phyloP scores from a whole-genome alignment of 2,113 vertebrate species.

The Elephas maximus region DNA sequence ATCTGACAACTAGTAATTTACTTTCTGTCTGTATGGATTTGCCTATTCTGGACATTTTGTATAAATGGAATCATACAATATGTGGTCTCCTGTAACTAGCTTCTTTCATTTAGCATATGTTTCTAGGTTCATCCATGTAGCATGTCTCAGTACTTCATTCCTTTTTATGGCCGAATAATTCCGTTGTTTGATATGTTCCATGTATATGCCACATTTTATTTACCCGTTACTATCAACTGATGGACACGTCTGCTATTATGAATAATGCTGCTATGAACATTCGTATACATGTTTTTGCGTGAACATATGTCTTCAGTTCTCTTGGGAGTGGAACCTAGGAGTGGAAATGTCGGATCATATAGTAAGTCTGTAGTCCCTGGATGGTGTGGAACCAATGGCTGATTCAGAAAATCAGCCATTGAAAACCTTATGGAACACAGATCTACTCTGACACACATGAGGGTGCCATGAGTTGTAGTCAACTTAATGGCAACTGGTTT shows the following conservation, averaged over 20 bases:
- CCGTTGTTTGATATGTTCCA: neutral
- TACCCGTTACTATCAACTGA: neutral
- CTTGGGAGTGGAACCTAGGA: neutral
- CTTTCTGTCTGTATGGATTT: too few species aligned
- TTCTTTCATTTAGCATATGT: neutral
- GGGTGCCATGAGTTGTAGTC: too few species aligned
- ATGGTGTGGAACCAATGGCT: too few species aligned
- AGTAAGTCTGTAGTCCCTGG: too few species aligned
- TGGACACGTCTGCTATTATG: neutral
- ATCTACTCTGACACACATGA: neutral
- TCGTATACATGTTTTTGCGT: conserved; percentile 8
- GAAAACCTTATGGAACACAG: too few species aligned
- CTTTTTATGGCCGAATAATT: neutral
- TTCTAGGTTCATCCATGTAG: neutral
- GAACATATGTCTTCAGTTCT: neutral
- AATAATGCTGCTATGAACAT: conserved; percentile 35
- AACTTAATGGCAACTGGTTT: too few species aligned
- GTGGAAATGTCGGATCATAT: neutral
- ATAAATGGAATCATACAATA: too few species aligned
- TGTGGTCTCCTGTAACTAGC: too few species aligned
- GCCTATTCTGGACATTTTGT: too few species aligned
- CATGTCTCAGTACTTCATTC: neutral
- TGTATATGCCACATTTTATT: neutral
- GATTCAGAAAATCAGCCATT: too few species aligned
- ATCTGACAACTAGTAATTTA: neutral